Evolutionary conservation across 2,797 vertebrate species (phyloP).

Genomic region (Galaxias olidus): DNA sequence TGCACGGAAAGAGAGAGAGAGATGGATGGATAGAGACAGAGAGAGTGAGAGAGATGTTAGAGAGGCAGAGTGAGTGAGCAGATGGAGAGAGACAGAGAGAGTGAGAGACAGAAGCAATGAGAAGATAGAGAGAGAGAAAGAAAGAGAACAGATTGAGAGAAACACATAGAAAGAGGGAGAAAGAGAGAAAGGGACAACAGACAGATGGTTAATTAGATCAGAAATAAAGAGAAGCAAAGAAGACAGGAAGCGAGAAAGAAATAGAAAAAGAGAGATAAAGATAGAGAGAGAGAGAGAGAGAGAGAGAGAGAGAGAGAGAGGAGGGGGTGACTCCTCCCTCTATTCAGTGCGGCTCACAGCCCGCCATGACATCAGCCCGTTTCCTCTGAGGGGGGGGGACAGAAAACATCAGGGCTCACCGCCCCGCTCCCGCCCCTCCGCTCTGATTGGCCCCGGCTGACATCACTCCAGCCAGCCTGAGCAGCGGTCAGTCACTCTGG

Average conservation of each 20-base stretch:
- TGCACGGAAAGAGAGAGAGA: constrained; percentile 37
- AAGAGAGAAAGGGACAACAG: neutral
- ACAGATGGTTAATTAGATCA: neutral
- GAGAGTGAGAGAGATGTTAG: neutral
- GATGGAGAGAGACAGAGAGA: neutral
- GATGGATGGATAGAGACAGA: neutral
- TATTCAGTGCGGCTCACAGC: constrained; percentile 8
- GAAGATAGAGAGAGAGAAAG: constrained; percentile 7
- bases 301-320: neutral
- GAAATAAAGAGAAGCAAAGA: neutral
- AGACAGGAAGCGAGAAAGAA: constrained; percentile 22
- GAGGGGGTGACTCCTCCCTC: neutral
- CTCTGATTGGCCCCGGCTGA: constrained; percentile 13
- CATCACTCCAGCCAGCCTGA: constrained; percentile 30
- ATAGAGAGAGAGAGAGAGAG: neutral
- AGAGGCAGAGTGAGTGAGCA: neutral
- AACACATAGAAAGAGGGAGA: neutral
- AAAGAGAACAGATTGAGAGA: neutral
- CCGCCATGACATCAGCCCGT: too few species aligned
- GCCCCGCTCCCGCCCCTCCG: too few species aligned
- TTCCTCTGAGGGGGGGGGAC: too few species aligned
- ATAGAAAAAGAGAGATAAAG: constrained; percentile 21
- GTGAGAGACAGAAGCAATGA: constrained; percentile 2
- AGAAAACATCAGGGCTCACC: too few species aligned
- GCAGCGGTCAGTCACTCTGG: constrained; percentile 55